A percentile compares a stretch with the other conserved stretches of the same genome.
phyloP scores from a whole-genome alignment of 1,140 invertebrate species.

The Neodiprion lecontei region DNA sequence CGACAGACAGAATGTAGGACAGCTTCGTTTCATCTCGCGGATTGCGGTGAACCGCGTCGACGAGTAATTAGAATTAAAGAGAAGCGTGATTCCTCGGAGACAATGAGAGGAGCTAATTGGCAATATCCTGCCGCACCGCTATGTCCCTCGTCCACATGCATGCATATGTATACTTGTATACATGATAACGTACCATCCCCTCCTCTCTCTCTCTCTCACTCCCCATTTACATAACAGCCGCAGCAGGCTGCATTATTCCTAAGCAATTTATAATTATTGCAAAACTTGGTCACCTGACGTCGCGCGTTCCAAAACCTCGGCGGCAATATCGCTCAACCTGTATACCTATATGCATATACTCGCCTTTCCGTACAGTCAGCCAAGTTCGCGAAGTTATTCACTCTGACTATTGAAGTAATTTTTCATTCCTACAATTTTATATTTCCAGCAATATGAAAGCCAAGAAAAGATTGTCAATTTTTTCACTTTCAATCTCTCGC shows the following conservation, averaged over 20 bases:
- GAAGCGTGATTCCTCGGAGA: conserved; percentile 3
- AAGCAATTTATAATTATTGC: background rate
- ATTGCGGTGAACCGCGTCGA: background rate
- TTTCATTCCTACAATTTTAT: too few relatives aligned
- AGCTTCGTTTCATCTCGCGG: background rate
- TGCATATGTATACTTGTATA: background rate
- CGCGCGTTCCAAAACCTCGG: too few relatives aligned
- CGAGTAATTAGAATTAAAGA: conserved; percentile 6
- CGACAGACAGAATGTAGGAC: background rate
- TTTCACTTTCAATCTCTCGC: too few relatives aligned
- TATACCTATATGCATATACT: too few relatives aligned
- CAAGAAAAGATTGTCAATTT: too few relatives aligned
- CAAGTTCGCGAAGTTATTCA: too few relatives aligned
- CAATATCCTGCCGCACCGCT: background rate
- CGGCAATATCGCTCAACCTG: too few relatives aligned
- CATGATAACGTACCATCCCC: background rate
- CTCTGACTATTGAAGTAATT: too few relatives aligned
- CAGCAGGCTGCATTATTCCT: background rate
- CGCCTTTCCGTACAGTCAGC: too few relatives aligned
- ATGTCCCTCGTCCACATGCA: background rate
- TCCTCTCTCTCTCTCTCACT: background rate
- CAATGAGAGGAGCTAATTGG: background rate
- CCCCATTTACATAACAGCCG: background rate
- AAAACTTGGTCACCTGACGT: background rate
- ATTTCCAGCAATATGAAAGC: too few relatives aligned